Conservation (phyloP, 2,888 invertebrate genomes). For the Lagria hirta region DNA sequence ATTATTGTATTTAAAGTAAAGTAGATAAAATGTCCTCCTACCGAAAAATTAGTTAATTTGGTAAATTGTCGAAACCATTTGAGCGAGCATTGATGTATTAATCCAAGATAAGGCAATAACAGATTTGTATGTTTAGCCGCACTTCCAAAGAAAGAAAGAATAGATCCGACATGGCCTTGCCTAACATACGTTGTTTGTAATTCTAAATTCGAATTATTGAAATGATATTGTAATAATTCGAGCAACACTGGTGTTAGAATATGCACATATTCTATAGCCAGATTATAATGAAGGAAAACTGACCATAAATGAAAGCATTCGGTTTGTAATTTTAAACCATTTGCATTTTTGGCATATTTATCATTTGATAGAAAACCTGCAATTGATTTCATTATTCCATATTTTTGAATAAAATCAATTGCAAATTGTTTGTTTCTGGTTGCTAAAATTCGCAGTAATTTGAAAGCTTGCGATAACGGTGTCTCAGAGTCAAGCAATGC, state of each 20-base stretch:
- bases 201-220: conserved; percentile 59
- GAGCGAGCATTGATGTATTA: conserved; percentile 50
- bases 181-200: conserved; percentile 56
- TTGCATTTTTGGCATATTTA: conserved; percentile 55
- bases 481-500: conserved; percentile 59
- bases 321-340: conserved; percentile 63
- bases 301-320: conserved; percentile 64
- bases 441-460: conserved; percentile 71
- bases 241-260: conserved; percentile 59
- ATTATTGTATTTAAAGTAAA: conserved; percentile 3
- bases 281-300: conserved; percentile 58
- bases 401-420: conserved; percentile 57
- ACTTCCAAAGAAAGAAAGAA: conserved; percentile 33
- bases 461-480: conserved; percentile 71
- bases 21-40: conserved; percentile 24
- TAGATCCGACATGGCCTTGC: conserved; percentile 61
- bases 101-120: conserved; percentile 31
- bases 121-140: conserved; percentile 28
- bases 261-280: conserved; percentile 55
- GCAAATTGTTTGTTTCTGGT: conserved; percentile 62
- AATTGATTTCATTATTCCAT: conserved; percentile 59
- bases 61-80: conserved; percentile 59
- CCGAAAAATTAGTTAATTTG: conserved; percentile 52
- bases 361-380: conserved; percentile 61
- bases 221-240: conserved; percentile 61